Conservation (phyloP, 30 jellyfish, hydroid and myxozoan species). For the Cassiopea andromeda region DNA sequence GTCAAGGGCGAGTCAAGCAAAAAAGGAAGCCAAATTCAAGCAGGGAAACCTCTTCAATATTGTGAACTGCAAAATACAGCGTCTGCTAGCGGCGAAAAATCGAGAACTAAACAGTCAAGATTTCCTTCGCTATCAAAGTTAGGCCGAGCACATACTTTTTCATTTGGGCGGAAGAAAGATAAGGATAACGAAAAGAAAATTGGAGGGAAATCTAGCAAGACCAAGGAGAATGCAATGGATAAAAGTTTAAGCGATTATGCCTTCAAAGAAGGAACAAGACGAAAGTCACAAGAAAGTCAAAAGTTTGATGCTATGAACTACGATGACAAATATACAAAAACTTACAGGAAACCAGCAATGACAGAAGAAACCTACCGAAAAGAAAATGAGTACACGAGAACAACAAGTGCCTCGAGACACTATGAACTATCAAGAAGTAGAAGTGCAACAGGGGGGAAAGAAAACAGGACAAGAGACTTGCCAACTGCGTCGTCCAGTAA, state of each 20-base stretch:
- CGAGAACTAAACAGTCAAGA: constrained; percentile 15
- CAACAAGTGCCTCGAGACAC: constrained; percentile 7
- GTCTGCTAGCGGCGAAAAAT: constrained; percentile 14
- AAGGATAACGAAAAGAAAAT: constrained; percentile 37
- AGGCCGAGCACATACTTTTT: constrained; percentile 60
- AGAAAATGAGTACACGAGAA: constrained; percentile 9
- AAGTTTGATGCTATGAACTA: not conserved
- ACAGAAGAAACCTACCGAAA: not conserved
- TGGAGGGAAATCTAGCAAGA: constrained; percentile 3
- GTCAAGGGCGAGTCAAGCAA: constrained; percentile 4
- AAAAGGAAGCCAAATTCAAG: constrained; percentile 32
- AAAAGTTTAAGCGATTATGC: not conserved
- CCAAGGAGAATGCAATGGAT: not conserved
- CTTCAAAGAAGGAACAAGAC: not conserved
- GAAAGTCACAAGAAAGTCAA: constrained; percentile 5
- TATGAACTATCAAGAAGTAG: constrained; percentile 41
- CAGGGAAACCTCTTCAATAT: constrained; percentile 26
- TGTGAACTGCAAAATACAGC: constrained; percentile 7
- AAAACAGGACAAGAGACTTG: constrained; percentile 7
- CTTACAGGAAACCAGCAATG: not conserved
- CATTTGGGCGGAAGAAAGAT: constrained; percentile 54
- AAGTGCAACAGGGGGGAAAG: constrained; percentile 15
- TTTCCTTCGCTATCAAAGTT: constrained; percentile 55
- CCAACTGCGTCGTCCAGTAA: constrained; percentile 22
- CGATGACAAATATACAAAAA: not conserved